These are phyloP conservation scores for Clytia hemisphaerica DNA, from an alignment of 30 jellyfish, hydroid and myxozoan genomes.

Conservation along the genomic window DNA sequence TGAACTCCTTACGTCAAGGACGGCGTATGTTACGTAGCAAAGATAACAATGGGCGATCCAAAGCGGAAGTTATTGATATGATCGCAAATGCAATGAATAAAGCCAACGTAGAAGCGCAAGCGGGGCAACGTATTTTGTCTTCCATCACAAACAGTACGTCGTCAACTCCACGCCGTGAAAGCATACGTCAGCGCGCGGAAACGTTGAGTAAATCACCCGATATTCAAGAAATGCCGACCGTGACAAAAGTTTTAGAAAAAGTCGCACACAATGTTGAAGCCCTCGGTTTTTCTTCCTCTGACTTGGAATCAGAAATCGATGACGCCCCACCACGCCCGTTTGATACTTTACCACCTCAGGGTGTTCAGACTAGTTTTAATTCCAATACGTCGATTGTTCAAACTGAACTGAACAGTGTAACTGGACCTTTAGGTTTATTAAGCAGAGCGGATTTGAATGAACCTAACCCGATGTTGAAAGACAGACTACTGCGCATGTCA, in stretches of 20 bases:
- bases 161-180: slow-evolving; percentile 5
- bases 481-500: slow-evolving; percentile 16
- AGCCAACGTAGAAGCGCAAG: slow-evolving; percentile 85
- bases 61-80: slow-evolving; percentile 79
- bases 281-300: slow-evolving; percentile 7
- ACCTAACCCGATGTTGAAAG: not conserved
- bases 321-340: too few species aligned
- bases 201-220: slow-evolving; percentile 19
- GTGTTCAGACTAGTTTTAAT: too few species aligned
- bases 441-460: slow-evolving; percentile 29
- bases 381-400: too few species aligned
- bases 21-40: slow-evolving; percentile 46
- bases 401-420: slow-evolving; percentile 5
- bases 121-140: slow-evolving; percentile 79
- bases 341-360: too few species aligned
- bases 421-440: slow-evolving; percentile 33
- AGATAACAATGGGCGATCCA: slow-evolving; percentile 42
- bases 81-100: slow-evolving; percentile 92
- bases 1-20: slow-evolving; percentile 76
- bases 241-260: slow-evolving; percentile 53
- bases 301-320: too few species aligned
- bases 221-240: slow-evolving; percentile 81
- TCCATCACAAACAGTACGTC: slow-evolving; percentile 47
- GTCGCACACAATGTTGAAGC: slow-evolving; percentile 36
- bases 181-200: not conserved